These are phyloP conservation scores for Rhegmatorhina hoffmannsi DNA, from an alignment of 2,113 vertebrate species.

Conservation along the genomic window DNA sequence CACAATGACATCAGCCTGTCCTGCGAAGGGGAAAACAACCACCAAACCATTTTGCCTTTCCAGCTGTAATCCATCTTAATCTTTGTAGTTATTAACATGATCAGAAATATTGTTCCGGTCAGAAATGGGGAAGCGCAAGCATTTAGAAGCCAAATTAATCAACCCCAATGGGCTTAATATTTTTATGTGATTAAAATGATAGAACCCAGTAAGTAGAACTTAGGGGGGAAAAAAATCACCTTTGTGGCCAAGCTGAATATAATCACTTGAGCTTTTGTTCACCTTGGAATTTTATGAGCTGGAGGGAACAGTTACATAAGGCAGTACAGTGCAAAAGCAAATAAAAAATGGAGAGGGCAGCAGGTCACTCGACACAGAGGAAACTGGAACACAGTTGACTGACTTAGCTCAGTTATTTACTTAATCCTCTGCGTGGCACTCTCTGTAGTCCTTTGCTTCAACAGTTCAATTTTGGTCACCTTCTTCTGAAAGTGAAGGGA, in stretches of 20 bases:
- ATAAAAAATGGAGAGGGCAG: constrained; percentile 40
- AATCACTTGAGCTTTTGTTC: constrained; percentile 60
- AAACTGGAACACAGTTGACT: constrained; percentile 15
- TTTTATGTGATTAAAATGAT: constrained; percentile 39
- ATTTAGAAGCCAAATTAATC: not conserved
- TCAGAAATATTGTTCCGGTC: not conserved
- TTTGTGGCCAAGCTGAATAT: not conserved
- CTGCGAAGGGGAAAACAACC: not conserved
- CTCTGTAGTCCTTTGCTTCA: not conserved
- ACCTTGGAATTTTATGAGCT: constrained; percentile 57
- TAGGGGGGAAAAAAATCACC: constrained; percentile 17
- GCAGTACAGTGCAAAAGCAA: constrained; percentile 37
- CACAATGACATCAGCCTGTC: not conserved
- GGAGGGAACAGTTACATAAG: constrained; percentile 67
- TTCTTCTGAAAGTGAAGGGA: not conserved
- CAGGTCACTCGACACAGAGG: not conserved
- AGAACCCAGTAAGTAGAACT: not conserved
- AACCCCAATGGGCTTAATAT: not conserved
- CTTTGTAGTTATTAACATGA: not conserved
- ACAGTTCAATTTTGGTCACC: not conserved
- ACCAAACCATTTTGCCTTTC: not conserved
- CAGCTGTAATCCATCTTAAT: constrained; percentile 13
- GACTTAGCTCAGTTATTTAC: constrained; percentile 1
- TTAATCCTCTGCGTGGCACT: not conserved
- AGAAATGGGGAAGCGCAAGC: not conserved